Evolutionary conservation across 2,113 vertebrate genomes (phyloP).

Genomic region (Atlantisia rogersi): DNA sequence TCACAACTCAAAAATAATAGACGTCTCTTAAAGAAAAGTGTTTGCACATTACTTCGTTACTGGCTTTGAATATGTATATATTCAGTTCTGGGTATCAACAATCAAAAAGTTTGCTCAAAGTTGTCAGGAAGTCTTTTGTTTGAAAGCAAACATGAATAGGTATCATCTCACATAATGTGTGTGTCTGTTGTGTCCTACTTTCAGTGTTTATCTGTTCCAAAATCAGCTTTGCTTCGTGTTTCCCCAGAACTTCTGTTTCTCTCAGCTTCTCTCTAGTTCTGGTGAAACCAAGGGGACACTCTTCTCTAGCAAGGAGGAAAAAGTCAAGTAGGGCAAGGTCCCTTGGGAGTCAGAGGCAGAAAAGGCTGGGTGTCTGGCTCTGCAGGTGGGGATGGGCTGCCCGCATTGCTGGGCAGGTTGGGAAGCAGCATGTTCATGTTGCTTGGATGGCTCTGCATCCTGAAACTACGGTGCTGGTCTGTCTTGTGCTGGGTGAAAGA

Average conservation of each 20-base stretch:
- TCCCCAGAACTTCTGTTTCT: background rate
- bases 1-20: background rate
- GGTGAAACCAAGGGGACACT: no score
- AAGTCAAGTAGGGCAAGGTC: background rate
- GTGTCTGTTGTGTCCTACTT: background rate
- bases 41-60: background rate
- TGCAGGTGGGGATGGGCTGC: accelerated
- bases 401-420: background rate
- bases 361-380: background rate
- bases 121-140: background rate
- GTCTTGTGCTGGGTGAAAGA: background rate
- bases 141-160: background rate
- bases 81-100: conserved; percentile 4
- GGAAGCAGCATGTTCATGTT: accelerated
- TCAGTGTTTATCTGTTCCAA: background rate
- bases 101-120: background rate
- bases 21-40: background rate
- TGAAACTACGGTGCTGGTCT: background rate
- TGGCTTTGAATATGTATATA: background rate
- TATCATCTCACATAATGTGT: accelerated
- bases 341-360: accelerated
- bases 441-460: background rate
- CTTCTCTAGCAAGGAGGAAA: background rate
- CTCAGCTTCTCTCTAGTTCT: accelerated
- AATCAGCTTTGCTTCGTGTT: background rate